Base-by-base conservation (phyloP, 2,888 invertebrate genomes). In the Dexiosoma caninum region DNA sequence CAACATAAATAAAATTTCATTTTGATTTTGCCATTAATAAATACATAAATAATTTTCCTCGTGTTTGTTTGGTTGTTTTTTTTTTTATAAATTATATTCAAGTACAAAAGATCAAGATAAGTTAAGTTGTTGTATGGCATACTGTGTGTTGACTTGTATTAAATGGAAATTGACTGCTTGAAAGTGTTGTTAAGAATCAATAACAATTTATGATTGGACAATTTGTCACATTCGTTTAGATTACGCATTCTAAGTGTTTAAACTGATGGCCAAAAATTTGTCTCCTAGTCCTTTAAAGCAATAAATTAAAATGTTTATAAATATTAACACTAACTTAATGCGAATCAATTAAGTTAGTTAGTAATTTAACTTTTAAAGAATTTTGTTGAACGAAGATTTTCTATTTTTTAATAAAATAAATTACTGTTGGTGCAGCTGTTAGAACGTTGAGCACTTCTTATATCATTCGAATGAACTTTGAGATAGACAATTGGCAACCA, bases 151-250 rank as follows among this genome's bases (percentile, higher is more conserved):
- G 23, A n/a, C 44, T 44, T 32, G 62, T 35, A 60, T 12, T 40
- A 14, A 19, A 72, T 72, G 55, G 10, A 62, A 62, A 51, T 72
- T 62, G 37, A 64, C 57, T 67, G 53, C 57, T 59, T 42, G 30
- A 37, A 76, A 76, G 30, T 21, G 35, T 10, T 51, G 30, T 74
- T 69, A 74, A 74, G 44, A 57, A 78, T 57, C 74, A 74, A 69
- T 64, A 69, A 51, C 62, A 55, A 62, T 78, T 62, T 74, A 74
- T 74, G 60, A 64, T 51, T 32, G 10, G 10, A 74, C 23, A 78
- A 78, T 78, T 74, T 74, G 78, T 74, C 78, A 78, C 62, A 67
- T 69, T 59, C 32, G 44, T 44, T 46, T 27, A 67, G 51, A 60
- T 69, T 60, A 53, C 44, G 60, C 35, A 60, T 67, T 64, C 62